These are phyloP conservation scores for Himalopsyche phryganea DNA, from an alignment of 1,140 invertebrate species.

Conservation along the genomic window DNA sequence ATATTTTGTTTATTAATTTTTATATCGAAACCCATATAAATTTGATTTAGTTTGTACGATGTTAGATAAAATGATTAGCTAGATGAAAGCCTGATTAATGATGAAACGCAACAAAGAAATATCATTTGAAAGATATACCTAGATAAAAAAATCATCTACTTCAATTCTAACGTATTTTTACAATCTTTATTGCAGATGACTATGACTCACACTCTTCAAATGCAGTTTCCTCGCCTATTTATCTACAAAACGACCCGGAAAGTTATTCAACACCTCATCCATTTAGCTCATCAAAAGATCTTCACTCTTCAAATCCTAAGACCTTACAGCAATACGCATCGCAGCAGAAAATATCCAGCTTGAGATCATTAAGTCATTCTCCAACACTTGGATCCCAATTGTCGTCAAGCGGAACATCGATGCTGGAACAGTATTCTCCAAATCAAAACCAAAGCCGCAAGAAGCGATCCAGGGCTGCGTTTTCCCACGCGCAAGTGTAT, in stretches of 20 bases:
- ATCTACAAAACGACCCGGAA: constrained; percentile 37
- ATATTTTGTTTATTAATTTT: too few relatives aligned
- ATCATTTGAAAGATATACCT: too few relatives aligned
- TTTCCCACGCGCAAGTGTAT: constrained; percentile 92
- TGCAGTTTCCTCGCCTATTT: constrained; percentile 41
- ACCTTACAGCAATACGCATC: constrained; percentile 19
- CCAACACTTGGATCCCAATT: constrained; percentile 14
- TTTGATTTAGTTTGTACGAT: too few relatives aligned
- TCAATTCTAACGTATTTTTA: too few relatives aligned
- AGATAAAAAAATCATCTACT: too few relatives aligned
- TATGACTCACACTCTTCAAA: constrained; percentile 51
- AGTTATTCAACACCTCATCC: constrained; percentile 37
- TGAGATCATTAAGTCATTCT: constrained; percentile 11
- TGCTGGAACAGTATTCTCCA: constrained; percentile 28
- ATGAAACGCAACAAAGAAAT: too few relatives aligned
- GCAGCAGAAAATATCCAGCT: constrained; percentile 16
- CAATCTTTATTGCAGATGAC: constrained; percentile 55
- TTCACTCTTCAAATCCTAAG: constrained; percentile 36
- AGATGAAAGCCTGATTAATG: too few relatives aligned
- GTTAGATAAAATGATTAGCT: too few relatives aligned
- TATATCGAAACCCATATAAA: too few relatives aligned
- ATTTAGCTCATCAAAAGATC: constrained; percentile 43
- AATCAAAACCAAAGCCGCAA: constrained; percentile 26
- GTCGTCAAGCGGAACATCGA: background rate
- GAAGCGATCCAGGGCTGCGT: constrained; percentile 82